Evolutionary conservation across 2,888 invertebrate species (phyloP).

Genomic region (Mesoligia furuncula): DNA sequence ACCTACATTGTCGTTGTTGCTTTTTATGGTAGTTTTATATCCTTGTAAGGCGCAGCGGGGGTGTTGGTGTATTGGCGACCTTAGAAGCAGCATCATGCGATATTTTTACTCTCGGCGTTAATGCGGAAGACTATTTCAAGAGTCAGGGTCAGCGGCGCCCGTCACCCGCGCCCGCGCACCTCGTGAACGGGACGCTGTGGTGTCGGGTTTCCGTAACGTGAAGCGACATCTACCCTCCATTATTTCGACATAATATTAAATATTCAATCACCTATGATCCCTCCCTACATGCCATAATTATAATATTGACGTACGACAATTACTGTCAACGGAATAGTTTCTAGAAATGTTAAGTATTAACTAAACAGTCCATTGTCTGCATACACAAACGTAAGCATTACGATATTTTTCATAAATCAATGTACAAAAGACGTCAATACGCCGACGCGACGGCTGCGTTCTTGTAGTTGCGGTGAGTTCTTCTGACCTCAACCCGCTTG

Average conservation of each 20-base stretch:
- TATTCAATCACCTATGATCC: neutral
- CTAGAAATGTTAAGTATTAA: constrained; percentile 12
- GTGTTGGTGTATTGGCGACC: constrained; percentile 76
- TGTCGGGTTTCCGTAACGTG: constrained; percentile 81
- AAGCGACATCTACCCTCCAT: constrained; percentile 72
- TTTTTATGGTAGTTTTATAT: constrained; percentile 75
- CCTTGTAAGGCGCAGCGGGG: constrained; percentile 81
- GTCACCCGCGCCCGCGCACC: constrained; percentile 82
- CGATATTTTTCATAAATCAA: constrained; percentile 58
- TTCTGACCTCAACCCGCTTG: constrained; percentile 87
- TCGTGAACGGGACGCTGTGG: constrained; percentile 73
- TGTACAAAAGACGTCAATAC: constrained; percentile 61
- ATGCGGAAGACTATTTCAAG: constrained; percentile 91
- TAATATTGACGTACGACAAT: neutral
- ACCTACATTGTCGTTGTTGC: constrained; percentile 51
- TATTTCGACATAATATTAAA: constrained; percentile 20
- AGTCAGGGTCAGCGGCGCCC: constrained; percentile 88
- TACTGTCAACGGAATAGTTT: constrained; percentile 7
- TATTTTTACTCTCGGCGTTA: constrained; percentile 88
- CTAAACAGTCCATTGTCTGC: constrained; percentile 44
- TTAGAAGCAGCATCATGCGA: constrained; percentile 87
- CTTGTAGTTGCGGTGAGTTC: constrained; percentile 72
- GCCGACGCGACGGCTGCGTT: constrained; percentile 53
- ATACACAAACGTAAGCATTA: constrained; percentile 31
- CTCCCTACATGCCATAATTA: neutral